These are phyloP conservation scores for Notoglanidium macrostoma DNA, from an alignment of 2,797 vertebrate species.

Conservation along the genomic window DNA sequence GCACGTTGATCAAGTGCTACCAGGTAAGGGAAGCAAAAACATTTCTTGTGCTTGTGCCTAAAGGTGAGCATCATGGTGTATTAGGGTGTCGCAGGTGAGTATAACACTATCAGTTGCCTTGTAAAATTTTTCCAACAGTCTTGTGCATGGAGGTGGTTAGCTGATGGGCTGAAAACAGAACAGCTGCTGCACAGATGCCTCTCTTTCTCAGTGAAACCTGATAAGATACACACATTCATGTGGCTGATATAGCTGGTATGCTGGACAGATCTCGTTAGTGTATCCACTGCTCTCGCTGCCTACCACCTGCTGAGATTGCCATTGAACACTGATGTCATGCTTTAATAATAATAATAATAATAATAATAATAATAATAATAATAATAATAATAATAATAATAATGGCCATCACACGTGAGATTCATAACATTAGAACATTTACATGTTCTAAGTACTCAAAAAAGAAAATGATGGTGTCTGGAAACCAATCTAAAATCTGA, in stretches of 20 bases:
- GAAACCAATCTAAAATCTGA: background rate
- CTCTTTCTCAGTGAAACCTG: constrained; percentile 65
- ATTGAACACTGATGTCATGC: background rate
- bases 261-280: constrained; percentile 41
- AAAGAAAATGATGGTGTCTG: background rate
- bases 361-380: background rate
- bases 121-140: background rate
- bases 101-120: background rate
- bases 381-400: background rate
- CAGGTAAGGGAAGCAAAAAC: background rate
- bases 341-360: background rate
- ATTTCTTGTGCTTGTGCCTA: background rate
- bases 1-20: background rate
- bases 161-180: constrained; percentile 51
- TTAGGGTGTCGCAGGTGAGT: background rate
- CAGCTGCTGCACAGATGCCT: constrained; percentile 62
- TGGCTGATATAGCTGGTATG: constrained; percentile 54
- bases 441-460: background rate
- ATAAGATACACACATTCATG: constrained; percentile 58
- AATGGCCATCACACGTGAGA: background rate
- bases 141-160: constrained; percentile 19
- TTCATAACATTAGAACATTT: background rate
- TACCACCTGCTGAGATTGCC: background rate
- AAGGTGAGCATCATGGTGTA: background rate
- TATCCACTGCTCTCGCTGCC: constrained; percentile 6